Base-by-base conservation (phyloP, 2,797 vertebrate species). In the Threskiornis aethiopicus region DNA sequence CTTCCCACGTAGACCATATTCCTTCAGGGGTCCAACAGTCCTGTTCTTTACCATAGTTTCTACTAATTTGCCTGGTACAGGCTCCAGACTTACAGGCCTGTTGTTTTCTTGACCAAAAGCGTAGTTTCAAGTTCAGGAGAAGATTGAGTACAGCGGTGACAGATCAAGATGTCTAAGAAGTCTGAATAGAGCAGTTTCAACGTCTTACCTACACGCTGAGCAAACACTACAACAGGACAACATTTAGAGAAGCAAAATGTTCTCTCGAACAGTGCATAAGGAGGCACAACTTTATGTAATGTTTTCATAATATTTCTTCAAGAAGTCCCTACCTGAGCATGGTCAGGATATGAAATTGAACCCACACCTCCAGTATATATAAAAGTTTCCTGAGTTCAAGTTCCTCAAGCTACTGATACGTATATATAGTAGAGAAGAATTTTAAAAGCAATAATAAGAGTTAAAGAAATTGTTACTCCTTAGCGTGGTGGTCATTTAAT, bases 311-410 rank as follows among this genome's bases (percentile, higher is more conserved):
- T 9, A 75, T 44, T 89, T 82, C 24, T 89, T 76, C 46, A 61
- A 29, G 22, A 89, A 33, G 33, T 29, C 41, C 24, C 20, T 24
- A 29, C 37, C 25, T 61, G n/a, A 20, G 52, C 46, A 39, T 4
- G 10, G 62, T 46, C 49, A 80, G 51, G 46, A 47, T 54, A 29
- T 4, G 21, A 86, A 41, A n/a, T 41, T 70, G 67, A 94, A 90
- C 35, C 14, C 41, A 19, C 0, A 0, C 12, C 52, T 84, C 59
- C 65, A 77, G 15, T 26, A 84, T 6, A 49, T 4, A 25, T 7
- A 44, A 14, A 57, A 46, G 6, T 58, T 80, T 86, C 59, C 39
- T 5, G 17, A 88, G 11, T 25, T 87, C 22, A 75, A 26, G 42
- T 47, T 86, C 52, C 29, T 75, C 76, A 70, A 84, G 57, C 21